A percentile compares a stretch with the other conserved stretches of the same genome.
Conservation (phyloP, 2,888 invertebrate genomes). For the Empis livida region DNA sequence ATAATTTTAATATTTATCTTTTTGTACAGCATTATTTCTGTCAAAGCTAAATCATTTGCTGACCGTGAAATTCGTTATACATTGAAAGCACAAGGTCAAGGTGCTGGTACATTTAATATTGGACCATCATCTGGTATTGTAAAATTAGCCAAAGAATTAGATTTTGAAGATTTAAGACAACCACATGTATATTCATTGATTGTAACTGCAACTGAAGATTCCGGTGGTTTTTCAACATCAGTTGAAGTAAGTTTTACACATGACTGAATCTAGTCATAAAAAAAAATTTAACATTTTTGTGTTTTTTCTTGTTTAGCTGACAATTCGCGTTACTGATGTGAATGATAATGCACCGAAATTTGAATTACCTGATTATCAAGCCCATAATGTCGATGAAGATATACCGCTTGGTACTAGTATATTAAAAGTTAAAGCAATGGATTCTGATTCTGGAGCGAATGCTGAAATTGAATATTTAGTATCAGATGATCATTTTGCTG, state of each 20-base stretch:
- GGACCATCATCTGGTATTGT: slow-evolving; percentile 90
- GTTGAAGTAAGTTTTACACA: slow-evolving; percentile 56
- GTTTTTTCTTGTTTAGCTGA: slow-evolving; percentile 48
- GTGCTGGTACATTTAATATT: slow-evolving; percentile 90
- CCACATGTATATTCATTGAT: slow-evolving; percentile 87
- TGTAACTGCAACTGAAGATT: slow-evolving; percentile 92
- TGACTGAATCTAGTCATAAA: slow-evolving; percentile 1
- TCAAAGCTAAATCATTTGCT: slow-evolving; percentile 95
- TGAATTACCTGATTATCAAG: slow-evolving; percentile 92
- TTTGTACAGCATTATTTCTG: slow-evolving; percentile 77
- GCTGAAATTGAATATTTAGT: slow-evolving; percentile 90
- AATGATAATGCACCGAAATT: slow-evolving; percentile 97
- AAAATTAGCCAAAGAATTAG: slow-evolving; percentile 87
- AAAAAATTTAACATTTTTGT: background rate
- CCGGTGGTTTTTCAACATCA: slow-evolving; percentile 91
- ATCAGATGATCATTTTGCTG: slow-evolving; percentile 85
- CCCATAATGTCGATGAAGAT: slow-evolving; percentile 92
- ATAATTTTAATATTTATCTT: no score
- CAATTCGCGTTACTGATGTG: slow-evolving; percentile 87
- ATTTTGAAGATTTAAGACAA: slow-evolving; percentile 91
- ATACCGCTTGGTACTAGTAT: slow-evolving; percentile 85
- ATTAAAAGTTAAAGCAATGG: slow-evolving; percentile 88
- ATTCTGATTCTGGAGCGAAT: slow-evolving; percentile 88
- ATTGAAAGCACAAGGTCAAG: slow-evolving; percentile 84
- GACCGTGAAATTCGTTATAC: slow-evolving; percentile 95